Conservation (phyloP, 2,797 vertebrate genomes). For the Malurus splendens region DNA sequence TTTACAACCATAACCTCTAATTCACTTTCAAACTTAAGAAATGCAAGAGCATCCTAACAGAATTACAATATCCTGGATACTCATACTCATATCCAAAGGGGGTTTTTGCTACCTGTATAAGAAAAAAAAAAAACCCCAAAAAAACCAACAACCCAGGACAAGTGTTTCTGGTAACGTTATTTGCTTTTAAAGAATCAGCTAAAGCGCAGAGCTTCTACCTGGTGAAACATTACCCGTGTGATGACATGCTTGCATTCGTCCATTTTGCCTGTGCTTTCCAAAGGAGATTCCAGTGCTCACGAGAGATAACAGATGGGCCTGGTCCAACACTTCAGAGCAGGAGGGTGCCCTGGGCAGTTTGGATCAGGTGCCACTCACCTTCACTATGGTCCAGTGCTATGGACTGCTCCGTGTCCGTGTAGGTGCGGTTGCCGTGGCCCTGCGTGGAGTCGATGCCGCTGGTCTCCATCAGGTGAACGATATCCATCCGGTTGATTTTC, state of each 20-base stretch:
- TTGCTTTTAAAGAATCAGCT: not conserved
- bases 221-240: accelerated
- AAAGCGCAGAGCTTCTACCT: accelerated
- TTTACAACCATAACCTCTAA: not conserved
- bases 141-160: not conserved
- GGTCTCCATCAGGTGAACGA: conserved; percentile 91
- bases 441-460: conserved; percentile 74
- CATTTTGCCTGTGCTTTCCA: not conserved
- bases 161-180: not conserved
- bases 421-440: conserved; percentile 78
- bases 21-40: not conserved
- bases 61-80: not conserved
- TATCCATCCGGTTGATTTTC: conserved; percentile 97
- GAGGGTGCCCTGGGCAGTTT: not conserved
- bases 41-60: not conserved
- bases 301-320: not conserved
- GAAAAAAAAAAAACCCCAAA: not conserved
- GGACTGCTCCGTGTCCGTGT: conserved; percentile 87
- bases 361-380: conserved; percentile 67
- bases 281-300: not conserved
- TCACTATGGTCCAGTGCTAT: conserved; percentile 89
- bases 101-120: not conserved
- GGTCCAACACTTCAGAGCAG: no score
- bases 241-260: accelerated
- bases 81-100: not conserved